Base-by-base conservation (phyloP, 1,140 invertebrate genomes). In the Bemisia tabaci region DNA sequence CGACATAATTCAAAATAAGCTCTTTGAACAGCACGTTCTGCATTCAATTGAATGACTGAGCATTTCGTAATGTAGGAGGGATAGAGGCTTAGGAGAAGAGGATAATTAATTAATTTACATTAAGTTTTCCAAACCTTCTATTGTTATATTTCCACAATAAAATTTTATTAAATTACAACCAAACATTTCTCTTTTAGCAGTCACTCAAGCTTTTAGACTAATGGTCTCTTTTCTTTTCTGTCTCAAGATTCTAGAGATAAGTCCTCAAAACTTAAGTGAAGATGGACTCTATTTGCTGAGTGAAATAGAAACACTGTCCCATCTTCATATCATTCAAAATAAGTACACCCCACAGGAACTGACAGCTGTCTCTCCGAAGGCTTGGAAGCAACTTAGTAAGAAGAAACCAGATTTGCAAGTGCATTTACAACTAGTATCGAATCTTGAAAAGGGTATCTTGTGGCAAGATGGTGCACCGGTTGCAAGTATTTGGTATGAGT, bases 241-340 rank as follows among this genome's bases (percentile, higher is more conserved):
- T n/a, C n/a, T n/a, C n/a, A 72, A 88, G 81, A 82, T 82, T 62
- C 75, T 93, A 48, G 81, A 84, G 1, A 84, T 92, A 22, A 89
- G 88, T 72, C 89, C 91, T 0, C 90, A 92, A 77, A 92, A 91
- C 76, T 76, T 94, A 21, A 84, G 87, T 62, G 86, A 90, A 68
- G 90, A 93, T 74, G 78, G 90, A 0, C 72, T 93, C 9, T 80
- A 86, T 66, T 73, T 91, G 25, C 72, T 91, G 39, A 81, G 84
- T n/a, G 81, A 85, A 65, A n/a, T n/a, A n/a, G 86, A 84, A 0
- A 81, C 80, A 70, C 74, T 94, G 23, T 74, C 80, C 60, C 85
- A 93, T 72, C 77, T 94, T 60, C 84, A 90, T 75, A 84, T 94
- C 63, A 73, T 91, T 12, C 90, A 92, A 75, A 92, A 91, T 76